Evolutionary conservation across 2,113 vertebrate species (phyloP), one percentile per base, ranked within the genome.

Genomic region (Lycocorax pyrrhopterus): DNA sequence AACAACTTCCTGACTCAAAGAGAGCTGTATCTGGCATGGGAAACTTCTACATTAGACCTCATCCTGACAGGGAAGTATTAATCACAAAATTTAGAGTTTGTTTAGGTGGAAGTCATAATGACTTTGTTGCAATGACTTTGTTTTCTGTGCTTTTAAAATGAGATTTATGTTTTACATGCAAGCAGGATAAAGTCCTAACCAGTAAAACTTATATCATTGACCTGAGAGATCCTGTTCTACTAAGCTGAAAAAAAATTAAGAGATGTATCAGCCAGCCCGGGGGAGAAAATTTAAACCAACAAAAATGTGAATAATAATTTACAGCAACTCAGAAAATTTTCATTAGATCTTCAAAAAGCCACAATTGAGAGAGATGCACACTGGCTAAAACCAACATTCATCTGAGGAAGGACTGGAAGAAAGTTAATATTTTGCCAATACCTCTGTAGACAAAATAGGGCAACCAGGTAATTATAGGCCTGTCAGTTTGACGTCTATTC

Each of bases 1-100:
- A 96, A 95, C 91, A 95, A 95, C 89, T 97, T 97, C 96, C 95
- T 96, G 95, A 95, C 78, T 91, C 63, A 94, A 90, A 93, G 77
- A 94, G 67, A 96, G 71, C 93, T 85, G 87, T 73, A 87, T 92
- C 91, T 94, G 71, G 84, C 94, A 96, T 96, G 94, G 96, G 96
- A 96, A 96, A 96, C 78, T 91, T 94, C 46, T 90, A 59, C 82
- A 83, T 69, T 85, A 90, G 87, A 83, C 67, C 59, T 96, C 71
- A 87, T 76, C 68, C 69, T 79, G 84, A 95, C 88, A 84, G 66
- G 56, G 76, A 86, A 85, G 46, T 81, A 95, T 90, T 94, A 92
- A 96, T 88, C 90, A 88, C 22, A 86, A 49, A 95, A 94, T 67
- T 74, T 67, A 84, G 66, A 86, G 73, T 81, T 95, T 93, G 52